Evolutionary conservation across 2,888 invertebrate species (phyloP), one percentile per base, ranked within the genome.

Genomic region (Lampropteryx suffumata): DNA sequence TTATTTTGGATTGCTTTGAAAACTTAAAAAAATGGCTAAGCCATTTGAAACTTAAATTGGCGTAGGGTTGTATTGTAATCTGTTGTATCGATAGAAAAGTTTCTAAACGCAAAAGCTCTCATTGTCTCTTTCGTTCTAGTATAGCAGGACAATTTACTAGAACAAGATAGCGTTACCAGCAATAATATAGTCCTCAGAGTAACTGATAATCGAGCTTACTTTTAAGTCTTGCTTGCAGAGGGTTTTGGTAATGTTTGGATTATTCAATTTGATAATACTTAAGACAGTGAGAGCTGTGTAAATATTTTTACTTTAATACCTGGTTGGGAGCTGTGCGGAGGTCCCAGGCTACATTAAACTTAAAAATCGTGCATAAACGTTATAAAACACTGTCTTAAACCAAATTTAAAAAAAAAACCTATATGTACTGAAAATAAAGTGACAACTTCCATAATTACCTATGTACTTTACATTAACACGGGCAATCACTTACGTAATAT

Each of bases 21-120:
- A 60, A 56, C 46, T 49, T 59, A 35, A 57, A 56, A 49, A 48
- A 26, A 63, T 80, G 84, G 84, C 84, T 76, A 72, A 83, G 84
- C 84, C 84, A 78, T 77, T 71, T 68, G 65, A 55, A 71, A 73
- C 67, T 67, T 79, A 76, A 79, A 76, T 71, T 81, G 79, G 78
- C 73, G 76, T 84, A 84, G 78, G 79, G 73, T 76, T 71, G 37
- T 77, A 53, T 76, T 71, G 33, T 78, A 53, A 59, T 69, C 65
- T 68, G 67, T 73, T 73, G 82, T 82, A 76, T 79, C 70, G 87
- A 82, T 84, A 70, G 88, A 85, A 88, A 87, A 87, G 88, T 88
- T 88, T 87, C 87, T 7, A 52, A 48, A 54, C 47, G 52, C 58
- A 51, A 52, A n/a, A 41, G 11, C 79, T 84, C 84, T 86, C 86